Evolutionary conservation across 2,113 vertebrate species (phyloP).

Genomic region (Brienomyrus brachyistius): DNA sequence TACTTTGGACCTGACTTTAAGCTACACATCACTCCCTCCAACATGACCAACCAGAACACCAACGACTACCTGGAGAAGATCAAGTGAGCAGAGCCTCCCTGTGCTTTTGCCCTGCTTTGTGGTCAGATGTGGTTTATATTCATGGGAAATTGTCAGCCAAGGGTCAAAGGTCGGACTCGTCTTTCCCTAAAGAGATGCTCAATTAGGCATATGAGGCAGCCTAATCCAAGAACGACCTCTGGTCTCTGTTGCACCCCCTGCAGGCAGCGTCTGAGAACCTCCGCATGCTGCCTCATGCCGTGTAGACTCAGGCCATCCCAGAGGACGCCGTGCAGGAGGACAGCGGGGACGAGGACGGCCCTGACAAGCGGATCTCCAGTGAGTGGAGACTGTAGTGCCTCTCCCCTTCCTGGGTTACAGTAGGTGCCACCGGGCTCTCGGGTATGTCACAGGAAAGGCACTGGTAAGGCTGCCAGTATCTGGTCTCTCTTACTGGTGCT

Average conservation of each 20-base stretch:
- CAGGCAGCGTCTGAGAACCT: slow-evolving; percentile 93
- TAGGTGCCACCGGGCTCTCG: not conserved
- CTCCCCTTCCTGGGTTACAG: not conserved
- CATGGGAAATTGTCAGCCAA: not conserved
- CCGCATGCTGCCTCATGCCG: slow-evolving; percentile 90
- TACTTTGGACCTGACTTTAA: slow-evolving; percentile 98
- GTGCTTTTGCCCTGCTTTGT: not conserved
- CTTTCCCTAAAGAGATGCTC: not conserved
- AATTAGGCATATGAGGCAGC: not conserved
- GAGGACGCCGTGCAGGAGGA: slow-evolving; percentile 91
- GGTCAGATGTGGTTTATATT: not conserved
- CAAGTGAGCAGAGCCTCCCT: slow-evolving; percentile 68
- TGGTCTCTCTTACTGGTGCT: too few species aligned
- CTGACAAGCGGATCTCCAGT: slow-evolving; percentile 90
- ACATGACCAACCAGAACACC: slow-evolving; percentile 99
- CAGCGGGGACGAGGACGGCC: slow-evolving; percentile 89
- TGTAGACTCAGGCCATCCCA: slow-evolving; percentile 91
- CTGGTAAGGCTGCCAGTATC: too few species aligned
- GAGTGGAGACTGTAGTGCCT: slow-evolving; percentile 31
- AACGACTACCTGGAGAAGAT: slow-evolving; percentile 98
- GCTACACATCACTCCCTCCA: slow-evolving; percentile 96
- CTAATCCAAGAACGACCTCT: not conserved
- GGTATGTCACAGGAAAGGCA: too few species aligned
- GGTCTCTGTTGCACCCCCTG: slow-evolving; percentile 19
- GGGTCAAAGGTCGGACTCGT: not conserved